These are phyloP conservation scores for Chesias legatella DNA, from an alignment of 2,888 invertebrate species.

Conservation along the genomic window DNA sequence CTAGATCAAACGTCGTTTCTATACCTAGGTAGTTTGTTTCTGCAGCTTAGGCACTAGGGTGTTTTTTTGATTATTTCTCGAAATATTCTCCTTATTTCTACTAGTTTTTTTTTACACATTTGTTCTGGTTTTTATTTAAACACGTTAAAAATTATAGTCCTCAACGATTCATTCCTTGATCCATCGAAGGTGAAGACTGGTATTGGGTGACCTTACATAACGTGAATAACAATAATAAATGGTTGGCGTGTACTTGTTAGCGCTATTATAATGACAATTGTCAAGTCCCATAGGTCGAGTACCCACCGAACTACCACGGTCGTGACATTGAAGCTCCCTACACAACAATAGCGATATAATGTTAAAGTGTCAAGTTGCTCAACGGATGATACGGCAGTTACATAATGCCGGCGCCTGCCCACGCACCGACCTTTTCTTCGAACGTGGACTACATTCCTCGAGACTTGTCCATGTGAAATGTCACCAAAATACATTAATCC, in stretches of 20 bases:
- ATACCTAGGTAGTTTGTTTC: no score
- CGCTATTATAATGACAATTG: constrained; percentile 35
- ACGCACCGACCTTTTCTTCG: constrained; percentile 46
- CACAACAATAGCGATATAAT: constrained; percentile 50
- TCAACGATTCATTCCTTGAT: constrained; percentile 8
- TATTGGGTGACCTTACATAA: constrained; percentile 36
- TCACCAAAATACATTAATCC: constrained; percentile 27
- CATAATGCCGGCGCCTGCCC: constrained; percentile 43
- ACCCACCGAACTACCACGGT: constrained; percentile 52
- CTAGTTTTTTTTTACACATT: no score
- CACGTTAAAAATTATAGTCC: no score
- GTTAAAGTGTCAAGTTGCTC: constrained; percentile 37
- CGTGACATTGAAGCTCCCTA: constrained; percentile 64
- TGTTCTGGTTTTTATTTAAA: no score
- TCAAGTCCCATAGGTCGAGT: constrained; percentile 46
- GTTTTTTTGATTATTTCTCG: no score
- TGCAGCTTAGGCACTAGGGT: no score
- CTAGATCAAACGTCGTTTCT: no score
- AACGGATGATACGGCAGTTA: constrained; percentile 41
- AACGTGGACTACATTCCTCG: constrained; percentile 31
- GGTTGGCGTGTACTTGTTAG: constrained; percentile 30
- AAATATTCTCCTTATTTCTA: no score
- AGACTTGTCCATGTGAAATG: constrained; percentile 30
- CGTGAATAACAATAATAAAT: constrained; percentile 31
- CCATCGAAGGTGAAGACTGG: constrained; percentile 23